Evolutionary conservation across 2,888 invertebrate species (phyloP).

Genomic region (Lysandra bellargus): DNA sequence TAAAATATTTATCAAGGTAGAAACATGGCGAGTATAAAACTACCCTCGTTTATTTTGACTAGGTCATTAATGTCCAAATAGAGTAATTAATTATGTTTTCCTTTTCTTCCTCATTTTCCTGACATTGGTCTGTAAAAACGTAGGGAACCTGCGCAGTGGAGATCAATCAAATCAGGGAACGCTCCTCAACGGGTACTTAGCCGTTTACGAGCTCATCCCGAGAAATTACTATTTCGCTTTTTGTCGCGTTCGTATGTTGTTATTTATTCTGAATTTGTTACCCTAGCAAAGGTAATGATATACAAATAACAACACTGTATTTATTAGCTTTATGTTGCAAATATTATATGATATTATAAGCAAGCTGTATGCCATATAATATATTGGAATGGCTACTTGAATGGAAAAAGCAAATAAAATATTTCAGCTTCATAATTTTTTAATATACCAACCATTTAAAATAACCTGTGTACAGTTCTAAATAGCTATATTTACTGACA

Average conservation of each 20-base stretch:
- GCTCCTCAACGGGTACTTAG: slow-evolving; percentile 62
- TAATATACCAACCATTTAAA: neutral
- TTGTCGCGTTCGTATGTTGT: slow-evolving; percentile 9
- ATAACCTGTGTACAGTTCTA: neutral
- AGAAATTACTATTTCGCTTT: slow-evolving; percentile 42
- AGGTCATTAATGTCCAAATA: slow-evolving; percentile 78
- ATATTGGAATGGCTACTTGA: no score
- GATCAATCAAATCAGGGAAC: slow-evolving; percentile 76
- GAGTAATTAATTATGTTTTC: slow-evolving; percentile 77
- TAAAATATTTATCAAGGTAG: slow-evolving; percentile 26
- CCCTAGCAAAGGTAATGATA: no score
- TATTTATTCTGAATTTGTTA: neutral
- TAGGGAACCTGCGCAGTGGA: slow-evolving; percentile 59
- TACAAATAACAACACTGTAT: neutral
- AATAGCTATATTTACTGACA: neutral
- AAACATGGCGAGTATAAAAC: slow-evolving; percentile 47
- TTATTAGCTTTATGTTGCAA: neutral
- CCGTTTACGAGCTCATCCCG: slow-evolving; percentile 65
- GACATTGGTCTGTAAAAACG: slow-evolving; percentile 70
- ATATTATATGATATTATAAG: no score
- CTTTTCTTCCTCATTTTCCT: slow-evolving; percentile 71
- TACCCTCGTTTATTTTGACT: slow-evolving; percentile 70
- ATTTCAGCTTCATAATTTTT: neutral
- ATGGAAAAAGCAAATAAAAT: neutral
- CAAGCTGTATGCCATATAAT: no score